Conservation (phyloP, 2,888 invertebrate genomes). For the Tiliacea citrago region DNA sequence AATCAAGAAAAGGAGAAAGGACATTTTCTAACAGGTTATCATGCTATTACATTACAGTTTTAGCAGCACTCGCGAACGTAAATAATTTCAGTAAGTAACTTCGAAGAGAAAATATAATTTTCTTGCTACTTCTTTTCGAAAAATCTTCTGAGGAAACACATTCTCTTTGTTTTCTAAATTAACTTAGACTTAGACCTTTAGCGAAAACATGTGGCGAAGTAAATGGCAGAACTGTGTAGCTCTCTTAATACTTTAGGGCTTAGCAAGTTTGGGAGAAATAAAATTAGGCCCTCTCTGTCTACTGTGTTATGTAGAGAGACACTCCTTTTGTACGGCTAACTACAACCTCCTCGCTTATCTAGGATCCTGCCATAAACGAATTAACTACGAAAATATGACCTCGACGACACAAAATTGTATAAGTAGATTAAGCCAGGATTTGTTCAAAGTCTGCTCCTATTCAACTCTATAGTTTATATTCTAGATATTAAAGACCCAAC, state of each 20-base stretch:
- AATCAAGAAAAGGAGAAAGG: background rate
- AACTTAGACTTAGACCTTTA: slow-evolving; percentile 39
- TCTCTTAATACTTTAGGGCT: slow-evolving; percentile 35
- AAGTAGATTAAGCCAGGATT: slow-evolving; percentile 66
- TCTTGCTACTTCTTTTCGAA: background rate
- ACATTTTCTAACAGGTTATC: background rate
- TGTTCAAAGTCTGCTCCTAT: slow-evolving; percentile 58
- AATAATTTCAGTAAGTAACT: background rate
- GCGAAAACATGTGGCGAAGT: slow-evolving; percentile 33
- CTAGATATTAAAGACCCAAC: slow-evolving; percentile 36
- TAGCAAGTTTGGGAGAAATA: slow-evolving; percentile 34
- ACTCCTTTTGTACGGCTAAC: slow-evolving; percentile 40
- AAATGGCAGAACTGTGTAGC: slow-evolving; percentile 25
- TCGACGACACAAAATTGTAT: slow-evolving; percentile 51
- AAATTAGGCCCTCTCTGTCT: slow-evolving; percentile 35
- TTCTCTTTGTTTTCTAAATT: slow-evolving; percentile 38
- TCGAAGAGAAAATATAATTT: slow-evolving; percentile 13
- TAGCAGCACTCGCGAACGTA: background rate
- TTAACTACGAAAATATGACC: slow-evolving; percentile 64
- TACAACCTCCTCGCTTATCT: slow-evolving; percentile 58
- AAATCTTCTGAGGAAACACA: slow-evolving; percentile 21
- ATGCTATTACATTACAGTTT: slow-evolving; percentile 6
- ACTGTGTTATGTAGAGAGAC: slow-evolving; percentile 30
- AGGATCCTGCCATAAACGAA: slow-evolving; percentile 62
- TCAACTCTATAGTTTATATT: slow-evolving; percentile 54